Evolutionary conservation across 2,888 invertebrate genomes (phyloP).

Genomic region (Himalopsyche japonica): DNA sequence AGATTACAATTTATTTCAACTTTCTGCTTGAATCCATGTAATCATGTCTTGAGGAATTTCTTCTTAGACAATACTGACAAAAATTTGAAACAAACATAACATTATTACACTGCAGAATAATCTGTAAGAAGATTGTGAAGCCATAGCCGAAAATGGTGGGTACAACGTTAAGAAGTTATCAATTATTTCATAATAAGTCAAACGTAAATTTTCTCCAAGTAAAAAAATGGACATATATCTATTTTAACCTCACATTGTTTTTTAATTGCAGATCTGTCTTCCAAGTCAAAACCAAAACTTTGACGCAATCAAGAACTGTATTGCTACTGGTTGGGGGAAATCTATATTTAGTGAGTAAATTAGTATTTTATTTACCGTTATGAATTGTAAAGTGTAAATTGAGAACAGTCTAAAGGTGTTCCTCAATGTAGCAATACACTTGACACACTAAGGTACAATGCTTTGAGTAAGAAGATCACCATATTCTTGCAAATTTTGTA

Average conservation of each 20-base stretch:
- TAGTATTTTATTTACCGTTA: background rate
- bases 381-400: background rate
- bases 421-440: background rate
- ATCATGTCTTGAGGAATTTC: no score
- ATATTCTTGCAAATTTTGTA: background rate
- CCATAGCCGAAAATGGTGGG: no score
- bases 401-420: background rate
- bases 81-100: no score
- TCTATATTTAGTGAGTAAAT: constrained; percentile 63
- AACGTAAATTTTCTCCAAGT: no score
- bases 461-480: background rate
- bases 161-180: no score
- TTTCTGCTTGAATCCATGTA: no score
- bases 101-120: no score
- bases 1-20: no score
- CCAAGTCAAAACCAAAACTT: constrained; percentile 61
- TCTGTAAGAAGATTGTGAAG: no score
- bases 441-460: background rate
- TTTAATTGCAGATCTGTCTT: constrained; percentile 58
- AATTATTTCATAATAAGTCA: no score
- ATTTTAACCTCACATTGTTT: background rate
- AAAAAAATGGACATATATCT: background rate
- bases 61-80: no score
- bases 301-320: constrained; percentile 61
- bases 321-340: constrained; percentile 82